Evolutionary conservation across 2,113 vertebrate genomes (phyloP).

Genomic region (Erythrolamprus reginae): DNA sequence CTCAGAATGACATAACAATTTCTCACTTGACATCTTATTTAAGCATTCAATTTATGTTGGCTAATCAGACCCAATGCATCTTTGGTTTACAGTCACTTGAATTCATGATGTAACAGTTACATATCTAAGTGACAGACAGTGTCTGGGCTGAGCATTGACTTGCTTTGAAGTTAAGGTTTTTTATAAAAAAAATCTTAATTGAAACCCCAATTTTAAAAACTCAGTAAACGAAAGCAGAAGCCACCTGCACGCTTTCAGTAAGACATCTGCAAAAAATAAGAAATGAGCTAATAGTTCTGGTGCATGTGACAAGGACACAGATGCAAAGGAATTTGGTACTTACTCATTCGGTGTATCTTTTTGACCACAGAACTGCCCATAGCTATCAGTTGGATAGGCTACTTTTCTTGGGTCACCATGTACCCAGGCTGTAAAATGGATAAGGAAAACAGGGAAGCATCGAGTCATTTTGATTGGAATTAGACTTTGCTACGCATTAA

Average conservation of each 20-base stretch:
- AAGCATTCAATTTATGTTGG: conserved; percentile 6
- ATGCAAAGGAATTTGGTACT: conserved; percentile 64
- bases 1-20: conserved; percentile 6
- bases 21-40: not conserved
- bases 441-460: conserved; percentile 1
- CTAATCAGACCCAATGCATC: conserved; percentile 5
- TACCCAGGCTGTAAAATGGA: conserved; percentile 82
- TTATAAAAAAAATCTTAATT: conserved; percentile 7
- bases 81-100: conserved; percentile 10
- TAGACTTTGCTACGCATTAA: conserved; percentile 30
- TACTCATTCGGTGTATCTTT: conserved; percentile 85
- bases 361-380: conserved; percentile 92
- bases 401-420: conserved; percentile 92
- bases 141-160: conserved; percentile 1
- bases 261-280: not conserved
- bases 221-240: rapidly evolving
- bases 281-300: conserved; percentile 3
- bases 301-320: not conserved
- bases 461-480: conserved; percentile 6
- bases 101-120: not conserved
- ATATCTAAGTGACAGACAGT: conserved; percentile 23
- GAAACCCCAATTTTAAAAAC: conserved; percentile 8
- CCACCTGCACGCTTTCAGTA: not conserved
- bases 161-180: not conserved
- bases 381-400: conserved; percentile 90